Conservation (phyloP, 2,888 invertebrate species). For the Dendrolimus pini region DNA sequence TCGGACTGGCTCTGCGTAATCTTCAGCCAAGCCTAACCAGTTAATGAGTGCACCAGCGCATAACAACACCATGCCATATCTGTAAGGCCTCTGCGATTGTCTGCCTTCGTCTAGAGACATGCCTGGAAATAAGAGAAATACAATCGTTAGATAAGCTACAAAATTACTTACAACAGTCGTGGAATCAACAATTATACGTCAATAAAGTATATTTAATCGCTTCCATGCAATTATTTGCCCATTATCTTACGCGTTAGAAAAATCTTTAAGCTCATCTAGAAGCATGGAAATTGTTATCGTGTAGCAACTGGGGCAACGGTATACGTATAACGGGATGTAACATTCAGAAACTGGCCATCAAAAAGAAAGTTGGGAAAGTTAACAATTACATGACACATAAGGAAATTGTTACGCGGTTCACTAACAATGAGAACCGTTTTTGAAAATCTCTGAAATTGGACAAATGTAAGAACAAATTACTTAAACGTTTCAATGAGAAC, state of each 20-base stretch:
- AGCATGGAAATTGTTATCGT: constrained; percentile 43
- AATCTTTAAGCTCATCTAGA: constrained; percentile 18
- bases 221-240: constrained; percentile 4
- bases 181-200: background rate
- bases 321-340: constrained; percentile 50
- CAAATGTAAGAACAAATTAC: too few species aligned
- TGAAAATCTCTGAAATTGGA: background rate
- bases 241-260: constrained; percentile 1
- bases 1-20: constrained; percentile 83
- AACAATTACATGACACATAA: constrained; percentile 48
- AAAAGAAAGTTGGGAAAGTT: constrained; percentile 70
- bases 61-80: constrained; percentile 83
- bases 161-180: background rate
- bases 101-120: constrained; percentile 81
- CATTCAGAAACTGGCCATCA: constrained; percentile 46
- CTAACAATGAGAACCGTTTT: background rate
- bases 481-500: too few species aligned
- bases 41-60: constrained; percentile 85
- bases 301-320: constrained; percentile 52
- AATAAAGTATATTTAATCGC: background rate
- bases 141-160: constrained; percentile 1
- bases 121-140: constrained; percentile 54
- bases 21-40: constrained; percentile 84
- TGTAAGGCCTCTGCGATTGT: constrained; percentile 83
- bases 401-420: constrained; percentile 23